Percentiles rank a stretch among this genome's conserved stretches.
These are phyloP conservation scores for Siphamia tubifer DNA, from an alignment of 2,113 vertebrate species.

Conservation along the genomic window DNA sequence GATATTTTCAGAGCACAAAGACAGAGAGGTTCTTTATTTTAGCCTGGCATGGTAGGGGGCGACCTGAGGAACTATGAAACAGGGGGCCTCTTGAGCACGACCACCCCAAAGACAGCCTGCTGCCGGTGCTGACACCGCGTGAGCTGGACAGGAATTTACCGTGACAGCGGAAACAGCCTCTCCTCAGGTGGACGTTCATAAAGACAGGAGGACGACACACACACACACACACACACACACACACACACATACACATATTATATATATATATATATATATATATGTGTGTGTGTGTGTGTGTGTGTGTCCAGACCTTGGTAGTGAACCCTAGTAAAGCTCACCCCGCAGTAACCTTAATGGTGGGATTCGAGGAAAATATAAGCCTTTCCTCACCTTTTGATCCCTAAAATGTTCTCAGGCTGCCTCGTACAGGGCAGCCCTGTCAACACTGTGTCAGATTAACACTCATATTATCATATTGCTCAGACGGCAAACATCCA, in stretches of 20 bases:
- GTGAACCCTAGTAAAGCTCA: slow-evolving; percentile 66
- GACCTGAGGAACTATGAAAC: slow-evolving; percentile 57
- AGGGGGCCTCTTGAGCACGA: slow-evolving; percentile 59
- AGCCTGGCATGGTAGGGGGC: slow-evolving; percentile 45
- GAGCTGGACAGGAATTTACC: slow-evolving; percentile 70
- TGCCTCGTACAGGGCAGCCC: neutral
- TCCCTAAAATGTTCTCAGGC: slow-evolving; percentile 53
- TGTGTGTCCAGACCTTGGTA: slow-evolving; percentile 58
- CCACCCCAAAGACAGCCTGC: slow-evolving; percentile 65
- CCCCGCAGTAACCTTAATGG: slow-evolving; percentile 58
- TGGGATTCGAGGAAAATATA: slow-evolving; percentile 55
- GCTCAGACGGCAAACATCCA: slow-evolving; percentile 9
- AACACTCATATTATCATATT: slow-evolving; percentile 43
- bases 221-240: neutral
- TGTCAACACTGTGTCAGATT: slow-evolving; percentile 53
- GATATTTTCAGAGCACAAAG: slow-evolving; percentile 52
- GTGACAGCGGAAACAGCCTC: slow-evolving; percentile 71
- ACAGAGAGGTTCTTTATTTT: slow-evolving; percentile 72
- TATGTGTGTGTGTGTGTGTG: no score
- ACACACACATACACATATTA: no score
- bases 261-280: no score
- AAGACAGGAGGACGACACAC: slow-evolving; percentile 30
- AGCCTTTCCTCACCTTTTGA: slow-evolving; percentile 63
- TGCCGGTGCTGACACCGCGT: slow-evolving; percentile 58
- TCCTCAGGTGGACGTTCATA: slow-evolving; percentile 66